Base-by-base conservation (phyloP, 2,797 vertebrate genomes). In the Hapalemur alaotrensis region DNA sequence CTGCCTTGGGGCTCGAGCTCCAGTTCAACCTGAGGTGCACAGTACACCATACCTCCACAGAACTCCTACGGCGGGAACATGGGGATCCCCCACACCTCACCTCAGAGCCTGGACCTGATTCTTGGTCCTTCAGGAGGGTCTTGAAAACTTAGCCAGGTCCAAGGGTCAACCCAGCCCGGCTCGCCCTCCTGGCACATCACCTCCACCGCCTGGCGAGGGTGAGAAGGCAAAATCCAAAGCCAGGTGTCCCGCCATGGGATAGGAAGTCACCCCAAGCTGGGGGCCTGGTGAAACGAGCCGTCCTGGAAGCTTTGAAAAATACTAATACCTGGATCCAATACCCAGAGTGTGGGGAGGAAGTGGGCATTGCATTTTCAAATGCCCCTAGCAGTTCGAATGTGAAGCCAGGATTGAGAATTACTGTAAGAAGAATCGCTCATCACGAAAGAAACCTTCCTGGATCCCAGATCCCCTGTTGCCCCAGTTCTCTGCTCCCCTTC, bases 211-310 rank as follows among this genome's bases (percentile, higher is more conserved):
- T 1, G 97, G 96, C 1, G 93, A 95, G 15, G 96, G 96, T 11
- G 97, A 97, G 70, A 97, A 97, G 79, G 95, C 72, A 1, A 97
- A 97, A 57, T 97, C 97, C 9, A 97, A 91, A 61, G 95, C 87
- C 35, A 97, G 80, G 73, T 97, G 97, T 89, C 96, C 84, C 46
- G 93, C 95, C 93, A 96, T 96, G n/a, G 96, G 97, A 59, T 96
- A 46, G 89, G 48, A 57, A 70, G 97, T 96, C 80, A 32, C 59
- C 95, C 80, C 98, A 75, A 98, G 81, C 95, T 72, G 82, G 95
- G 97, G 97, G 72, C 93, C 97, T 63, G 89, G 61, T 14, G 48
- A 86, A 95, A 92, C 81, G 41, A 97, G 92, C 54, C 22, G 23
- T 54, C 54, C 22, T 3, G 22, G 54, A 54, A 54, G 54, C 54